Evolutionary conservation across 2,113 vertebrate species (phyloP), one percentile per base, ranked within the genome.

Genomic region (Cyprinodon tularosa): DNA sequence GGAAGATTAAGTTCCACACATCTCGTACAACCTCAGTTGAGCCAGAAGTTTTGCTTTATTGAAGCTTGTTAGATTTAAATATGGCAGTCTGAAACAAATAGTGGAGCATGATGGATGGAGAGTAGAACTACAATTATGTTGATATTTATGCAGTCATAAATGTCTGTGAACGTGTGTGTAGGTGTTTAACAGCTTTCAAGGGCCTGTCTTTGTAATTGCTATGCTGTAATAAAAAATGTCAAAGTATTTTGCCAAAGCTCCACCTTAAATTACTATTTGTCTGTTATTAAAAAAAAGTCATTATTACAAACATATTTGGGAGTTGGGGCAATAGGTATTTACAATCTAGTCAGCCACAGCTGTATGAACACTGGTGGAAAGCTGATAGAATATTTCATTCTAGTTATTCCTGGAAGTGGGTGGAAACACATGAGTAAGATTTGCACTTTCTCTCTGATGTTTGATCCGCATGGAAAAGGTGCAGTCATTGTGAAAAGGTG

Each of bases 51-150:
- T 48, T 13, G 71, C 72, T 84, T 86, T 76, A 74, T 72, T n/a
- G 66, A 85, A 81, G 76, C 88, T 89, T 82, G 84, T 90, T 82
- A 80, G 74, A 82, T 86, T 81, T 80, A 84, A 87, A 87, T 84
- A 79, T 69, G 86, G 76, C 84, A 71, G 82, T 74, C 63, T n/a
- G 10, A 65, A 82, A 75, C 50, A 81, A 83, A 88, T 53, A 78
- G 62, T 57, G 67, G 82, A 74, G 50, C 74, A 76, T 84, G 81
- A 88, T 59, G 47, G 78, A 85, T 82, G 76, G 47, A 64, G 76
- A 79, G 60, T 48, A 36, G 57, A 4, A 60, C 59, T n/a, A 8
- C 64, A 62, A 42, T 70, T 44, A 77, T 42, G 72, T 29, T 67
- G 80, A 57, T 37, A 39, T 68, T 63, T 50, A 71, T 60, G 81